A percentile compares a stretch with the other conserved stretches of the same genome.
These are phyloP conservation scores for Pseudopodoces humilis DNA, from an alignment of 2,113 vertebrate species.

Conservation along the genomic window DNA sequence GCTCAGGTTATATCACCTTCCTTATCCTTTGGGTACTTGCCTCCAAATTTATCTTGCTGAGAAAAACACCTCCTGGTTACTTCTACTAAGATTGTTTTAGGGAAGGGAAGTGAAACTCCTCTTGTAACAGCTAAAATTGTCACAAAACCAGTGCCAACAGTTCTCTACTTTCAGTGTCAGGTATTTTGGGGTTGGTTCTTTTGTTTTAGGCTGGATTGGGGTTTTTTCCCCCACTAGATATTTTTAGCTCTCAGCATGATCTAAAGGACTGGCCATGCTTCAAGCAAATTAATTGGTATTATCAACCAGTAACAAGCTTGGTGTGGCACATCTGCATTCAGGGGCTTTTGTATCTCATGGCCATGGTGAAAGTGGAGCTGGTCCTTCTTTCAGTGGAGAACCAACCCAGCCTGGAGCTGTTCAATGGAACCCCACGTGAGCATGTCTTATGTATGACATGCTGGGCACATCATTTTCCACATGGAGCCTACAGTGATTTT, in stretches of 20 bases:
- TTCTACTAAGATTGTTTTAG: neutral
- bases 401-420: neutral
- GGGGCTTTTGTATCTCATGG: neutral
- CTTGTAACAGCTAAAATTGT: neutral
- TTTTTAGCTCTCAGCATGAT: neutral
- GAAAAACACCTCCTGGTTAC: neutral
- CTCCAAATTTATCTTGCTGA: neutral
- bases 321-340: neutral
- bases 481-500: neutral
- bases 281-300: neutral
- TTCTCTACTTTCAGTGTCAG: neutral
- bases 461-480: neutral
- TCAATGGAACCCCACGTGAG: neutral
- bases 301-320: neutral
- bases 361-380: neutral
- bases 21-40: neutral
- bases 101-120: neutral
- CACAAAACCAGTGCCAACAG: neutral
- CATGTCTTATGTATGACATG: neutral
- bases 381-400: neutral
- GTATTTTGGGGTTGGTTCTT: neutral
- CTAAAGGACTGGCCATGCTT: neutral
- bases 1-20: neutral
- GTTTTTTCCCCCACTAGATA: accelerated
- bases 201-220: neutral